Base-by-base conservation (phyloP, 2,113 vertebrate genomes). In the Gymnogyps californianus region DNA sequence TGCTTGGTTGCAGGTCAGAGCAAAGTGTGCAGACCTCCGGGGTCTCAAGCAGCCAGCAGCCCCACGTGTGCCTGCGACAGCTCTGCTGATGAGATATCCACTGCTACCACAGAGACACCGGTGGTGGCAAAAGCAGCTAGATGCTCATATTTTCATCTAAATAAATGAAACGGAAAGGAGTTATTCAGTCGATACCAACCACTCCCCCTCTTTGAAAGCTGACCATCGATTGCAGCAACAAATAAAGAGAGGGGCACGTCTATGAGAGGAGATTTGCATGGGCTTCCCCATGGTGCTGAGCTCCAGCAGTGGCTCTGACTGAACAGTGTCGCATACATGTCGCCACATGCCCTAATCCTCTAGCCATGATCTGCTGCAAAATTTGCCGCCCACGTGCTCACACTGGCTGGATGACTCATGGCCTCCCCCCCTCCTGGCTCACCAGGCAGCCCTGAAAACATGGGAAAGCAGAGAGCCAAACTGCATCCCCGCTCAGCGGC, bases 61-160 rank as follows among this genome's bases (percentile, higher is more conserved):
- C 17, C 55, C 49, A 8, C 1, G 0, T 49, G n/a, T 38, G 32
- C 25, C 64, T 58, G 34, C 40, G 76, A 17, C 34, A 78, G 40
- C 40, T 47, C 42, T 87, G 71, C 22, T 0, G 0, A 7, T 13
- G 36, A 12, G 8, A 51, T n/a, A 29, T 10, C 17, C 54, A 29
- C 42, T 2, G 1, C 54, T 44, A 40, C 47, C 2, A 1, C 61
- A 58, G 72, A 59, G 57, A 36, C 9, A 17, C 4, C 0, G 0
- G 29, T 26, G 67, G 18, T 22, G 51, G 16, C 31, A 34, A n/a
- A 72, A 76, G 21, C 61, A 89, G 36, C 20, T 22, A 42, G 15
- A 21, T 49, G 17, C 24, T 87, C 16, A 4, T 58, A 13, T 54
- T 82, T 90, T 67, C 47, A 75, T 36, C 52, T 46, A 66, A 62